A percentile compares a stretch with the other conserved stretches of the same genome.
These are phyloP conservation scores for Tuta absoluta DNA, from an alignment of 2,888 invertebrate species.

Conservation along the genomic window DNA sequence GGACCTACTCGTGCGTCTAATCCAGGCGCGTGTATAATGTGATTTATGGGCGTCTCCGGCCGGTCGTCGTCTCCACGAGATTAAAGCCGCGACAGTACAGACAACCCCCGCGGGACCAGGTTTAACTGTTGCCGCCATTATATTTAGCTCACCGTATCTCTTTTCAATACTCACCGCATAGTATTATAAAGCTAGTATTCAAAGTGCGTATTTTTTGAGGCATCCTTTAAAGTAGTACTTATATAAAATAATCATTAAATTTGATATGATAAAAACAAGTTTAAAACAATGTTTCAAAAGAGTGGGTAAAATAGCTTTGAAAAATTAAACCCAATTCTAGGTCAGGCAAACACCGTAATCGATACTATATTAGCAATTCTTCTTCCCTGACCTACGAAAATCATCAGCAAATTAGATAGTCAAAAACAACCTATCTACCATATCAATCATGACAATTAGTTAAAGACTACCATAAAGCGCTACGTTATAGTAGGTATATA, in stretches of 20 bases:
- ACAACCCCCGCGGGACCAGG: conserved; percentile 38
- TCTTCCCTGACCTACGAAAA: too few species aligned
- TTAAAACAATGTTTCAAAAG: too few species aligned
- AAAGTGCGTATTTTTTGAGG: background rate
- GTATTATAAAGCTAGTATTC: background rate
- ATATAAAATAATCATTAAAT: too few species aligned
- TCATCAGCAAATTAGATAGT: too few species aligned
- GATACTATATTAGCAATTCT: too few species aligned
- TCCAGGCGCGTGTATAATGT: conserved; percentile 33
- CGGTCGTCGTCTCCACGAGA: conserved; percentile 38
- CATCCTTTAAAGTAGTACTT: background rate
- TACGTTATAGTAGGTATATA: too few species aligned
- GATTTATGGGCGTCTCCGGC: conserved; percentile 39
- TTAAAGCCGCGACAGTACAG: conserved; percentile 37
- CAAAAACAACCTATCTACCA: background rate
- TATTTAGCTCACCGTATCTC: conserved; percentile 34
- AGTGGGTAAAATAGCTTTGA: too few species aligned
- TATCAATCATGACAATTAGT: too few species aligned
- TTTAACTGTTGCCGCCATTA: conserved; percentile 29
- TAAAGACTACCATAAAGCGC: too few species aligned
- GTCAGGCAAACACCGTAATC: too few species aligned
- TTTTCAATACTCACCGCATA: conserved; percentile 27
- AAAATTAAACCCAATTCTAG: too few species aligned
- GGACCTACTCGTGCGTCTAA: conserved; percentile 27
- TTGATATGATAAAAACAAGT: too few species aligned